Conservation (phyloP, 2,113 vertebrate species). For the Orycteropus afer region DNA sequence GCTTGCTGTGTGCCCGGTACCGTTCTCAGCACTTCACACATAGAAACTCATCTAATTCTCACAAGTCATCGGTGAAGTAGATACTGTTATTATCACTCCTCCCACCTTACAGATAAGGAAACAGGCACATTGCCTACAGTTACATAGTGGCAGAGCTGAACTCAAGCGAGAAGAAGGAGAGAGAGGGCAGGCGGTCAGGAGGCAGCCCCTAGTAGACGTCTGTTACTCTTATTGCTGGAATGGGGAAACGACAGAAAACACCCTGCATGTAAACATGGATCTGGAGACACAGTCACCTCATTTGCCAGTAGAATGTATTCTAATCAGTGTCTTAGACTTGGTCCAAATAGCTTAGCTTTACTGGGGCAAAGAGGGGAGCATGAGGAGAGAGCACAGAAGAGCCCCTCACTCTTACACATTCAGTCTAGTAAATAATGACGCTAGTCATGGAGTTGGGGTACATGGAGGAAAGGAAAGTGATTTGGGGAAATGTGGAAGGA, state of each 20-base stretch:
- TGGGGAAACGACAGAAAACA: background rate
- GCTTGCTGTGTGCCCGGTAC: background rate
- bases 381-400: background rate
- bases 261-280: background rate
- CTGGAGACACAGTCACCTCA: background rate
- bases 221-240: background rate
- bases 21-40: background rate
- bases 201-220: background rate
- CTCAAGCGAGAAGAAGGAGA: background rate
- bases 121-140: background rate
- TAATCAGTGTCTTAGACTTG: background rate
- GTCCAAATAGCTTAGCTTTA: background rate
- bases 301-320: background rate
- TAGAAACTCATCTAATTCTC: background rate
- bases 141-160: background rate
- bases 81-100: background rate
- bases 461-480: background rate
- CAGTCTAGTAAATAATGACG: background rate
- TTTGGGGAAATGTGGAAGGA: background rate
- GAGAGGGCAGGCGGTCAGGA: background rate
- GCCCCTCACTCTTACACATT: background rate
- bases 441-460: background rate
- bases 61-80: background rate
- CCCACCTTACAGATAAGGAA: conserved; percentile 34
- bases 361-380: background rate